phyloP scores from a whole-genome alignment of 1,140 invertebrate genomes.

The Cydia splendana region DNA sequence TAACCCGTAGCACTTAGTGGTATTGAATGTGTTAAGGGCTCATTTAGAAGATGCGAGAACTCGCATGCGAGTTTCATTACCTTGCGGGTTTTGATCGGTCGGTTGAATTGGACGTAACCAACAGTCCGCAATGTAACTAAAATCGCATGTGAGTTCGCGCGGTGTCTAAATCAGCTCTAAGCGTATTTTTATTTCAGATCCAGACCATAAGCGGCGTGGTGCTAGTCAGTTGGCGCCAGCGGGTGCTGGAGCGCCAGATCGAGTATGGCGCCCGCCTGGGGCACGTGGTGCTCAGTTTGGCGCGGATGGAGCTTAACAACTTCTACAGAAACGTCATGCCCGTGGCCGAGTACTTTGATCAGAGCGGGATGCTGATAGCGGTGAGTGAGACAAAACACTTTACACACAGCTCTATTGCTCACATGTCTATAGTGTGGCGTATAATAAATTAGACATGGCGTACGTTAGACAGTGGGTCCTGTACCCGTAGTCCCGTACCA shows the following conservation, averaged over 20 bases:
- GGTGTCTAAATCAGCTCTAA: too few species aligned
- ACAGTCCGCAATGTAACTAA: too few species aligned
- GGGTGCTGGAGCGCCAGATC: conserved; percentile 91
- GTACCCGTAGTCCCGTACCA: too few species aligned
- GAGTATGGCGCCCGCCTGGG: conserved; percentile 93
- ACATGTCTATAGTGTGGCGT: too few species aligned
- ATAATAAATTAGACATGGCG: background rate
- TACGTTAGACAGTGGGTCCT: conserved; percentile 76
- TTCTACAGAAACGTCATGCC: conserved; percentile 94
- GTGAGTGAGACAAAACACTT: conserved; percentile 77
- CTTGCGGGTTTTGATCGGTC: too few species aligned
- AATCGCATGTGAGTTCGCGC: too few species aligned
- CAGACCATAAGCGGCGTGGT: conserved; percentile 92
- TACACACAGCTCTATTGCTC: too few species aligned
- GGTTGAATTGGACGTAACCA: too few species aligned
- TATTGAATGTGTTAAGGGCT: too few species aligned
- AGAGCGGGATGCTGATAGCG: conserved; percentile 89
- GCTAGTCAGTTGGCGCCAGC: conserved; percentile 91
- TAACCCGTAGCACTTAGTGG: too few species aligned
- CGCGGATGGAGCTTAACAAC: conserved; percentile 92
- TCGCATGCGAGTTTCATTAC: too few species aligned
- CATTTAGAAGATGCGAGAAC: too few species aligned
- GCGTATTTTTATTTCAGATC: conserved; percentile 81
- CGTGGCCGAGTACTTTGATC: conserved; percentile 93
- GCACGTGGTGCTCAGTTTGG: conserved; percentile 91